These are phyloP conservation scores for Halocynthia aurantium DNA, from an alignment of 23 tunicate genomes.

Conservation along the genomic window DNA sequence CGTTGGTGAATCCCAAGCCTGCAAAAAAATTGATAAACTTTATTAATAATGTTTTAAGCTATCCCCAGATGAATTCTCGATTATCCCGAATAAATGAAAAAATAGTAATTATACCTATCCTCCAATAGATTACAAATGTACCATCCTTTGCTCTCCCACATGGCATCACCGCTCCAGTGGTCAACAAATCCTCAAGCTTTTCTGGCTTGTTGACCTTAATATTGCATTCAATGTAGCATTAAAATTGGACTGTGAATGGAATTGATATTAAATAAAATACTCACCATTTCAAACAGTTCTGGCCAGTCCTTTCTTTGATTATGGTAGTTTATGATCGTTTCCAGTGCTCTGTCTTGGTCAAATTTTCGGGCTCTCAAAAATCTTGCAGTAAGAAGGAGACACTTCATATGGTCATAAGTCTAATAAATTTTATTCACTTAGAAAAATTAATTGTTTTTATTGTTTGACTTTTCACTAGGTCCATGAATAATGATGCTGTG, in stretches of 20 bases:
- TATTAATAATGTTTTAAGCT: too few species aligned
- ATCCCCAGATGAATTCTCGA: not conserved
- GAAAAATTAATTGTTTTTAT: too few species aligned
- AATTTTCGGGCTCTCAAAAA: conserved; percentile 1
- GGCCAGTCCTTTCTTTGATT: conserved; percentile 1
- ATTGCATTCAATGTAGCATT: not conserved
- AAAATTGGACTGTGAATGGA: too few species aligned
- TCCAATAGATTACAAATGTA: conserved; percentile 11
- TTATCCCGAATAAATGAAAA: not conserved
- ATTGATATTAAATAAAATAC: not conserved
- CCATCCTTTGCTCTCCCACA: conserved; percentile 22
- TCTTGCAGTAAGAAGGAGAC: not conserved
- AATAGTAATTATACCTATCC: conserved; percentile 8
- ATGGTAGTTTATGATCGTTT: not conserved
- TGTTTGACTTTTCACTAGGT: too few species aligned
- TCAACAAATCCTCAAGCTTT: not conserved
- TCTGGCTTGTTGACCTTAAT: conserved; percentile 13
- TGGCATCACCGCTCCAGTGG: conserved; percentile 15
- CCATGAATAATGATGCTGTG: too few species aligned
- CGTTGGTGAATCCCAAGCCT: conserved; percentile 6
- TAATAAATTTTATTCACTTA: too few species aligned
- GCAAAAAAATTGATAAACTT: too few species aligned
- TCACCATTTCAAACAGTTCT: conserved; percentile 5
- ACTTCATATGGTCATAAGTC: too few species aligned
- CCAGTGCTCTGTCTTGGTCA: not conserved